Evolutionary conservation across 2,113 vertebrate genomes (phyloP), one percentile per base, ranked within the genome.

Genomic region (Strix aluco): DNA sequence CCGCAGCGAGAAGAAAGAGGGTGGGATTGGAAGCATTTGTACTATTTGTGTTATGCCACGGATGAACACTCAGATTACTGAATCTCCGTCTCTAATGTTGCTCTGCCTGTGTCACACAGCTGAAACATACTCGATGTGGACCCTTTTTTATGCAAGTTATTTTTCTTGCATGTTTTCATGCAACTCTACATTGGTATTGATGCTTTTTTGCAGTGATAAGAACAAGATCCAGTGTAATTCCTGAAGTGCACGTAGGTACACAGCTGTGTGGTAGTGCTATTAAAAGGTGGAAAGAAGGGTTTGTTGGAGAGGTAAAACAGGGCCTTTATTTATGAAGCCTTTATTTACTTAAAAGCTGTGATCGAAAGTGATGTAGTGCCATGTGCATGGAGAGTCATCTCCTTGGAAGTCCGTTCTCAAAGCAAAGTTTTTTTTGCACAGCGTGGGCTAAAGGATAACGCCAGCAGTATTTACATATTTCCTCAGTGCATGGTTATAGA

Each of bases 21-120:
- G 15, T 44, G n/a, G 21, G 16, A 17, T 52, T 42, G 52, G 59
- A 46, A 93, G 52, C 10, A 2, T 27, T 82, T 25, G 17, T 25
- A 19, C 44, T 44, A 9, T 6, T 5, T 0, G 0, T 38, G 10
- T 55, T 13, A 15, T 2, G 14, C 63, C 10, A 2, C 15, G 34
- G 38, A 30, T 5, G 44, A 40, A 6, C 34, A 3, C 57, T 81
- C 4, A 4, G 44, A 10, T 32, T 30, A 18, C 26, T 9, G 58
- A 36, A 47, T 42, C n/a, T 40, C 34, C 0, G 0, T 36, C 9
- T 26, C 29, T 57, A 2, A 20, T 32, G 21, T 61, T 44, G 66
- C 66, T 74, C 61, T 46, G 54, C 32, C 36, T 4, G 16, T 42
- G 81, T 38, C 7, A 5, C 1, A 4, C 21, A 38, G 52, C n/a